A percentile compares a stretch with the other conserved stretches of the same genome.
phyloP scores from a whole-genome alignment of 2,888 invertebrate species.

The Campoletis raptor region DNA sequence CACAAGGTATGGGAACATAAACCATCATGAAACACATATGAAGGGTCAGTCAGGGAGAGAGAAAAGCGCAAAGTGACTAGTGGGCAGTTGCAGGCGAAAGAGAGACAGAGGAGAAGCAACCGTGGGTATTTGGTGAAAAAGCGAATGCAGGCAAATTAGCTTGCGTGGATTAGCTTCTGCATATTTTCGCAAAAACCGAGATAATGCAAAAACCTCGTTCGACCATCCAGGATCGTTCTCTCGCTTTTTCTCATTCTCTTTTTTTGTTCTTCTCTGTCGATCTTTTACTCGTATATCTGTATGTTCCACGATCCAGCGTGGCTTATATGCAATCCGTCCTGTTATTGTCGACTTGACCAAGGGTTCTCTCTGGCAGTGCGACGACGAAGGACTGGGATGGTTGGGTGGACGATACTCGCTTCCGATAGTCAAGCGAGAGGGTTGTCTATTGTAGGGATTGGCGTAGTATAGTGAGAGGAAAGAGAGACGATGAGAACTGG shows the following conservation, averaged over 20 bases:
- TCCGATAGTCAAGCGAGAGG: slow-evolving; percentile 67
- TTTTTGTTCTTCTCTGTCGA: slow-evolving; percentile 12
- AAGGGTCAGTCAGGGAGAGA: slow-evolving; percentile 14
- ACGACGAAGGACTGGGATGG: slow-evolving; percentile 72
- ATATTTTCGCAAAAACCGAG: slow-evolving; percentile 83
- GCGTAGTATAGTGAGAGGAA: slow-evolving; percentile 41
- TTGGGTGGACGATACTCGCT: slow-evolving; percentile 67
- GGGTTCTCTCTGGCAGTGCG: slow-evolving; percentile 64
- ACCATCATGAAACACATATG: slow-evolving; percentile 13
- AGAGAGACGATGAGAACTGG: slow-evolving; percentile 58
- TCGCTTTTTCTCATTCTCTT: slow-evolving; percentile 9
- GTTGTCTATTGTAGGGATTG: slow-evolving; percentile 37
- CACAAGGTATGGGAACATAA: slow-evolving; percentile 36
- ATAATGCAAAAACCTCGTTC: slow-evolving; percentile 82
- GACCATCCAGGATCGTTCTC: slow-evolving; percentile 70
- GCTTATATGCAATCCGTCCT: slow-evolving; percentile 72
- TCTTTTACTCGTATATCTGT: slow-evolving; percentile 6
- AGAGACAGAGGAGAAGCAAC: slow-evolving; percentile 47
- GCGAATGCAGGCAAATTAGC: slow-evolving; percentile 77
- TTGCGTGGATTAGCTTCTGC: slow-evolving; percentile 82
- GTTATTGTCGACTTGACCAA: slow-evolving; percentile 71
- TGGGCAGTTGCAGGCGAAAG: not conserved
- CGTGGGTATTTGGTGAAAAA: slow-evolving; percentile 58
- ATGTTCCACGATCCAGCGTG: slow-evolving; percentile 22
- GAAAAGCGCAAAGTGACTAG: slow-evolving; percentile 15